Evolutionary conservation across 2,113 vertebrate genomes (phyloP).

Genomic region (Hypanus sabinus): DNA sequence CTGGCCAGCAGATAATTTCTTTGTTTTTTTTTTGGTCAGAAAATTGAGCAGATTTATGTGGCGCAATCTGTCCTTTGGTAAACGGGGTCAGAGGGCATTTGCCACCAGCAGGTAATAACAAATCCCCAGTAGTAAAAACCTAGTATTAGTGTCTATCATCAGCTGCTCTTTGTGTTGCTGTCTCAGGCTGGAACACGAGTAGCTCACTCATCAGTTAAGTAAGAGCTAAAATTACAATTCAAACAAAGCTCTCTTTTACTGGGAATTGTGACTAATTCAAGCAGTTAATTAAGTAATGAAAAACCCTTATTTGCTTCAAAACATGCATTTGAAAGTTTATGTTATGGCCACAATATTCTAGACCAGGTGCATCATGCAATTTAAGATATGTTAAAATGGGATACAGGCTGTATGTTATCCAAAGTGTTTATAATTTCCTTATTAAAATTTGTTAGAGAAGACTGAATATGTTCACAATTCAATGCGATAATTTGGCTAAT

Average conservation of each 20-base stretch:
- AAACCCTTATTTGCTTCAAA: slow-evolving; percentile 20
- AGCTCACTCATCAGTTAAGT: slow-evolving; percentile 29
- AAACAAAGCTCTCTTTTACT: slow-evolving; percentile 19
- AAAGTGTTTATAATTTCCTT: neutral
- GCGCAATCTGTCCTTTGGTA: slow-evolving; percentile 16
- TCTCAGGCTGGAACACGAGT: slow-evolving; percentile 12
- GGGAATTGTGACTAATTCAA: slow-evolving; percentile 9
- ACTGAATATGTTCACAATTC: neutral
- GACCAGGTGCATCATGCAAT: neutral
- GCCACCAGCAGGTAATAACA: slow-evolving; percentile 32
- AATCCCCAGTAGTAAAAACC: neutral
- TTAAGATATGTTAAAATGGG: neutral
- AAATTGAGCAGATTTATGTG: slow-evolving; percentile 6
- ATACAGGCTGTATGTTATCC: neutral
- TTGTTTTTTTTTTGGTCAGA: slow-evolving; percentile 7
- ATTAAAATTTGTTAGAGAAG: neutral
- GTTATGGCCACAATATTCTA: neutral
- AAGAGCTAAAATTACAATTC: slow-evolving; percentile 23
- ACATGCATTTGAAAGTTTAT: slow-evolving; percentile 12
- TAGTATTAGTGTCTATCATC: slow-evolving; percentile 27
- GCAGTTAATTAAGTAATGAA: slow-evolving; percentile 29
- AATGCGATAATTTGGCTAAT: neutral
- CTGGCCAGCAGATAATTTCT: slow-evolving; percentile 11
- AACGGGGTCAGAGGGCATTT: slow-evolving; percentile 19
- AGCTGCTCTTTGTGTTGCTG: slow-evolving; percentile 30